Evolutionary conservation across 1,140 invertebrate genomes (phyloP), one percentile per base, ranked within the genome.

Genomic region (Drosophila nasuta): DNA sequence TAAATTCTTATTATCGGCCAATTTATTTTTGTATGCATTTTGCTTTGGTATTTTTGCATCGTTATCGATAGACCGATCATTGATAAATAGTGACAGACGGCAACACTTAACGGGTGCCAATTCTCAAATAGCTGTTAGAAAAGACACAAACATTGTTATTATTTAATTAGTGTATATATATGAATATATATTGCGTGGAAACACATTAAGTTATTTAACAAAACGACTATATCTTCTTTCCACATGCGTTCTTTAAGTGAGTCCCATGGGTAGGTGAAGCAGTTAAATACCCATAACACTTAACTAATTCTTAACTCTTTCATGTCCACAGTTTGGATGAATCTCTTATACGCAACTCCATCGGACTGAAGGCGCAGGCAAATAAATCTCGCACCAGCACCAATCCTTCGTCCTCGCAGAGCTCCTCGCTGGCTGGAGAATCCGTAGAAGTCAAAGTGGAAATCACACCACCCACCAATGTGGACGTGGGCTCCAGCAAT

Each of bases 271-370:
- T 92, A 91, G 69, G 91, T 88, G 41, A 41, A 20, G 8, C 6
- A 41, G 1, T 13, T 5, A 1, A 20, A 33, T 38, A 15, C 5
- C 13, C 8, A 0, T 41, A 2, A 2, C 15, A 11, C 25, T 20
- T 15, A 30, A 0, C 6, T 20, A 30, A 41, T 3, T 1, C 13
- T 13, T 15, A 48, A 41, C 15, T 17, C 15, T 17, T 25, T 5
- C 5, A n/a, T 1, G 10, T 15, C 17, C 48, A n/a, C 81, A 96
- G 95, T 57, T 86, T 96, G 81, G 95, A 95, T 69, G 95, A 96
- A 77, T 91, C 92, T 0, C 74, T 94, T 7, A 93, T 93, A 7
- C 76, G 81, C 43, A 86, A 92, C 63, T 92, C 91, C 1, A 91
- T 92, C 20, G 87, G 81, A 3, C 54, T 90, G 17, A 93, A 93